Evolutionary conservation across 1,140 invertebrate species (phyloP).

Genomic region (Cotesia vestalis): DNA sequence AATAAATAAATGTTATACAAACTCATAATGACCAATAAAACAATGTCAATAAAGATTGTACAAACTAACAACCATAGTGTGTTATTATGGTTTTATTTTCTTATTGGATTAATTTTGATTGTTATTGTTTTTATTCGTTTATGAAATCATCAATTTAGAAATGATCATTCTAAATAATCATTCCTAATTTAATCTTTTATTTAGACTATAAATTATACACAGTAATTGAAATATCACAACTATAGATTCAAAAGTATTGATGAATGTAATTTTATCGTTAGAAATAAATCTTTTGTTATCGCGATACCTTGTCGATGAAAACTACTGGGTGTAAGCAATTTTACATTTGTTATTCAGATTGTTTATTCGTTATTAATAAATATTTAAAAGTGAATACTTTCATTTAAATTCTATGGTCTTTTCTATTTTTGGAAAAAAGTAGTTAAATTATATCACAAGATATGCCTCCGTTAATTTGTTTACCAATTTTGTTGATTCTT

Average conservation of each 20-base stretch:
- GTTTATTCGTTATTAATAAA: neutral
- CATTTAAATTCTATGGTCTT: too few species aligned
- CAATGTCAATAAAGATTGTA: too few species aligned
- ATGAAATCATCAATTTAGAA: too few species aligned
- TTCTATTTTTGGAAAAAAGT: neutral
- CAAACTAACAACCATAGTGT: too few species aligned
- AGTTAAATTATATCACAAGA: neutral
- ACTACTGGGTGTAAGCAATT: neutral
- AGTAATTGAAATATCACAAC: constrained; percentile 9
- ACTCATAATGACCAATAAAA: too few species aligned
- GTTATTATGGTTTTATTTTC: too few species aligned
- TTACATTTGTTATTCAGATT: neutral
- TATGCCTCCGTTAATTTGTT: constrained; percentile 4
- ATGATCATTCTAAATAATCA: too few species aligned
- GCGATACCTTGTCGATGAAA: constrained; percentile 14
- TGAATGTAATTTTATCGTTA: neutral
- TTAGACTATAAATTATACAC: neutral
- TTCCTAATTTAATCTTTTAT: neutral
- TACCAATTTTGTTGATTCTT: constrained; percentile 5
- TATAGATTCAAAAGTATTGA: neutral
- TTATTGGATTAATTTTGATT: too few species aligned
- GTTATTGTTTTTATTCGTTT: too few species aligned
- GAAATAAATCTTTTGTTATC: constrained; percentile 13
- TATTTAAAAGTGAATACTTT: neutral
- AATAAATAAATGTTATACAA: too few species aligned